phyloP scores from a whole-genome alignment of 1,140 invertebrate species.

The Himalopsyche phryganea region DNA sequence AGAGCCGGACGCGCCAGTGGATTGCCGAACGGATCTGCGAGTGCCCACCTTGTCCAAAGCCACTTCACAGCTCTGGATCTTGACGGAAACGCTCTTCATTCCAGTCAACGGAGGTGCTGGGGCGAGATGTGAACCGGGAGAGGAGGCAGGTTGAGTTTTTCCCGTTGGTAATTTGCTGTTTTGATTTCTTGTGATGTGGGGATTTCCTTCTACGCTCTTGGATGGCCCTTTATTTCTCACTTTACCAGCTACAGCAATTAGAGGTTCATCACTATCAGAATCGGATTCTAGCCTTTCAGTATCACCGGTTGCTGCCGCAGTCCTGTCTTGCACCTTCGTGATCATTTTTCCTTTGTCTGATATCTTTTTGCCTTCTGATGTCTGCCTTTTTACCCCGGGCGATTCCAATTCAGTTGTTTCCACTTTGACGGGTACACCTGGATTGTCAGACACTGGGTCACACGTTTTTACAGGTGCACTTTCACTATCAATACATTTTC shows the following conservation, averaged over 20 bases:
- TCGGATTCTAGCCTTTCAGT: conserved; percentile 55
- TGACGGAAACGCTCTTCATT: conserved; percentile 19
- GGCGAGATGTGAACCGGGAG: not conserved
- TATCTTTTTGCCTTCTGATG: conserved; percentile 37
- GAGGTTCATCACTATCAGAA: conserved; percentile 75
- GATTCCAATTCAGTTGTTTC: not conserved
- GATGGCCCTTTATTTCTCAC: conserved; percentile 49
- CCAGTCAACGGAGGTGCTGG: conserved; percentile 7
- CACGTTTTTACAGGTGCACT: conserved; percentile 61
- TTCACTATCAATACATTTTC: conserved; percentile 66
- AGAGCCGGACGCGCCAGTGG: conserved; percentile 32
- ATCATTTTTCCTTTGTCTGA: not conserved
- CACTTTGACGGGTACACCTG: conserved; percentile 37
- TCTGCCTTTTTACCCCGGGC: not conserved
- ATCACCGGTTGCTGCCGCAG: conserved; percentile 19
- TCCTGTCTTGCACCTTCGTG: not conserved
- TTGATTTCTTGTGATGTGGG: conserved; percentile 29
- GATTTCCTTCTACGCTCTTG: conserved; percentile 31
- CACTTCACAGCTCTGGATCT: conserved; percentile 22
- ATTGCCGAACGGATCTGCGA: conserved; percentile 44
- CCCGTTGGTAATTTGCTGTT: conserved; percentile 38
- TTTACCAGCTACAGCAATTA: conserved; percentile 69
- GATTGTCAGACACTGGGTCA: conserved; percentile 38
- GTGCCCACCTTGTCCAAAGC: conserved; percentile 43
- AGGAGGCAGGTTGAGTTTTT: conserved; percentile 27